Percentiles rank a stretch among this genome's conserved stretches.
These are phyloP conservation scores for Heliconius ethilla DNA, from an alignment of 2,888 invertebrate genomes.

Conservation along the genomic window DNA sequence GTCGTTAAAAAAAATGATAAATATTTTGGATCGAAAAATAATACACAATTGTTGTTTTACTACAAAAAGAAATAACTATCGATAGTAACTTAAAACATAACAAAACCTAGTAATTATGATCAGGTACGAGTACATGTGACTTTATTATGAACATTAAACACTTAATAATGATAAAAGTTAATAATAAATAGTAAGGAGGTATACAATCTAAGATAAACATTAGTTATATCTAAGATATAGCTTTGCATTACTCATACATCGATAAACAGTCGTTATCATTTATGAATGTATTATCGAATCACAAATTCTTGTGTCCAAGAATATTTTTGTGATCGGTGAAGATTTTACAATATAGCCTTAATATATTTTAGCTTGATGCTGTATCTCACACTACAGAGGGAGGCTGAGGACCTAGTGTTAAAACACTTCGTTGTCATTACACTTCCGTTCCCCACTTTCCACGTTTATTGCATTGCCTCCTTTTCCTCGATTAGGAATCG, in stretches of 20 bases:
- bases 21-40: too few relatives aligned
- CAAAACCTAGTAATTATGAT: too few relatives aligned
- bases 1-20: too few relatives aligned
- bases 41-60: too few relatives aligned
- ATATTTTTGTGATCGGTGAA: background rate
- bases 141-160: background rate
- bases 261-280: background rate
- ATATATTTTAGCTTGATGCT: background rate
- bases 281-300: background rate
- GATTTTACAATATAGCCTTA: background rate
- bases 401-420: too few relatives aligned
- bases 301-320: background rate
- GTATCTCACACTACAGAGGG: too few relatives aligned
- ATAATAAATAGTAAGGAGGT: background rate
- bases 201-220: background rate
- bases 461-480: too few relatives aligned
- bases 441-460: too few relatives aligned
- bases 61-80: background rate
- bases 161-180: background rate
- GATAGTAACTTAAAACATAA: background rate
- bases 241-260: slow-evolving; percentile 3
- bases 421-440: too few relatives aligned
- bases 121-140: background rate
- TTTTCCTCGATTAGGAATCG: too few relatives aligned
- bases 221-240: background rate